Conservation (phyloP, 2,113 vertebrate species). For the Hyla sarda region DNA sequence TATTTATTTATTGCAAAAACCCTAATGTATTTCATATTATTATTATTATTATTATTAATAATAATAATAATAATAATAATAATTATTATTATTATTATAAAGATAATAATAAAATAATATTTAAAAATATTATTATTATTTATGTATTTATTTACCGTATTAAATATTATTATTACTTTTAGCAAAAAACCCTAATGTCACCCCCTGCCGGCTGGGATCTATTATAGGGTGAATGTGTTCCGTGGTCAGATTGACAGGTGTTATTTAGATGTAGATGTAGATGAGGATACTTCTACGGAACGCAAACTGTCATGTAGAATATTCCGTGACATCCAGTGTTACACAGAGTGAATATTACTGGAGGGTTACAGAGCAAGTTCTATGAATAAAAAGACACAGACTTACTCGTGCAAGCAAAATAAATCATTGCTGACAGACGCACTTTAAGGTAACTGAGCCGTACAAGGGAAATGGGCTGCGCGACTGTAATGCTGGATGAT, state of each 20-base stretch:
- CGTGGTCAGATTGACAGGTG: slow-evolving; percentile 45
- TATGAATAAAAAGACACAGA: slow-evolving; percentile 48
- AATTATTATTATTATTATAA: no score
- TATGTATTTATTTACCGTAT: no score
- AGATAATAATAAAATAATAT: no score
- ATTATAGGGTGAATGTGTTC: not conserved
- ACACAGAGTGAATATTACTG: slow-evolving; percentile 48
- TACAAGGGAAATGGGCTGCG: not conserved
- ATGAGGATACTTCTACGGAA: slow-evolving; percentile 30
- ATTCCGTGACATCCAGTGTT: slow-evolving; percentile 40
- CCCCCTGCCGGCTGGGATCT: not conserved
- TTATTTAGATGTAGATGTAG: slow-evolving; percentile 57
- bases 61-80: no score
- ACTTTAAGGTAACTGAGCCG: not conserved
- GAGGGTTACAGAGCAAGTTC: slow-evolving; percentile 29
- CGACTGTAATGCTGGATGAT: not conserved
- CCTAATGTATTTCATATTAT: no score
- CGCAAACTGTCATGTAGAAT: slow-evolving; percentile 40
- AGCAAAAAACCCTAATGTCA: not conserved
- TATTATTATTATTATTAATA: no score
- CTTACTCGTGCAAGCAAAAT: slow-evolving; percentile 46
- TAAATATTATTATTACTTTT: no score
- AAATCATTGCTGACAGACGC: slow-evolving; percentile 51
- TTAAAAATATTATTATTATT: no score
- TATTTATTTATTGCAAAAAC: no score